These are phyloP conservation scores for Macheiramphus alcinus DNA, from an alignment of 2,113 vertebrate genomes.

Conservation along the genomic window DNA sequence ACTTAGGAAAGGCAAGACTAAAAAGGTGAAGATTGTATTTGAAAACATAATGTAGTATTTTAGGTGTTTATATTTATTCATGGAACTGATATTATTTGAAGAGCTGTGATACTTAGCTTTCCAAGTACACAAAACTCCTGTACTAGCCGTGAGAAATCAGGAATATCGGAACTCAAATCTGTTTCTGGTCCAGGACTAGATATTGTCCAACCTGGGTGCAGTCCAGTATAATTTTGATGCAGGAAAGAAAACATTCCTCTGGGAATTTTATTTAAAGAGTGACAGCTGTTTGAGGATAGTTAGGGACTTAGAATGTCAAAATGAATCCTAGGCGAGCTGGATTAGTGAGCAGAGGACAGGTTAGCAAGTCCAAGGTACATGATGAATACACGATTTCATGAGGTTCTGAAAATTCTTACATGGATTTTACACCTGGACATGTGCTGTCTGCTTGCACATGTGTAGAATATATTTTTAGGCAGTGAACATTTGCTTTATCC, in stretches of 20 bases:
- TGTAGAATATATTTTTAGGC: background rate
- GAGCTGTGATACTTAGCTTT: background rate
- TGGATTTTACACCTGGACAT: background rate
- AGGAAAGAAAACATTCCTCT: background rate
- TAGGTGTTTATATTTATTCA: background rate
- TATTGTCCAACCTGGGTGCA: background rate
- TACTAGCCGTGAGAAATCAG: background rate
- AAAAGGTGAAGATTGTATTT: background rate
- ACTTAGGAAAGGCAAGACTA: fast-evolving
- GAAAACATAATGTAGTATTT: background rate
- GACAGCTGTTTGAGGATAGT: background rate
- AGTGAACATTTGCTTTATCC: background rate
- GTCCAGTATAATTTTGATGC: background rate
- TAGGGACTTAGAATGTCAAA: background rate
- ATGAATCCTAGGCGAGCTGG: background rate
- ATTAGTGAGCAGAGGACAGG: background rate
- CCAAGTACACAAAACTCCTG: background rate
- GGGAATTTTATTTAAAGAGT: background rate
- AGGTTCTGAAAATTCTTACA: background rate
- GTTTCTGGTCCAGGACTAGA: background rate
- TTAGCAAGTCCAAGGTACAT: background rate
- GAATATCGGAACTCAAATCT: background rate
- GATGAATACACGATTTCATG: fast-evolving
- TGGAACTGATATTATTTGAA: background rate
- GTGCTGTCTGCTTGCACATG: background rate